These are phyloP conservation scores for Drosophila pseudotalamancana DNA, from an alignment of 2,888 invertebrate species.

Conservation along the genomic window DNA sequence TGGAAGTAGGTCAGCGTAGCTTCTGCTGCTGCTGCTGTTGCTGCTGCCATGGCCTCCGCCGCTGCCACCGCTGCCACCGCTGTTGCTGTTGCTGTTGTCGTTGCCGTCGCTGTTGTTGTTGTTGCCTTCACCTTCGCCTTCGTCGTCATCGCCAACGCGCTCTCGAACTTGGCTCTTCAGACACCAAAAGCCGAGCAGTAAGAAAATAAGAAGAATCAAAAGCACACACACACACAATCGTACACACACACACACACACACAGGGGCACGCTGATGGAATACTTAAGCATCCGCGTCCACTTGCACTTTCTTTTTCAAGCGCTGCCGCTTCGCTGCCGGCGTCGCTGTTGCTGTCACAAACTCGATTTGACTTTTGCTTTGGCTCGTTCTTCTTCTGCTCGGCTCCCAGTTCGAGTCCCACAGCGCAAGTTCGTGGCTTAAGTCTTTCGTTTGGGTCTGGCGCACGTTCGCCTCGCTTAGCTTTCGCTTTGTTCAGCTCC, in stretches of 20 bases:
- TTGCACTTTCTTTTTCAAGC: slow-evolving; percentile 83
- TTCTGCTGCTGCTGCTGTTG: slow-evolving; percentile 6
- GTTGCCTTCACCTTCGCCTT: slow-evolving; percentile 14
- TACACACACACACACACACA: slow-evolving; percentile 2
- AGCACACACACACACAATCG: slow-evolving; percentile 20
- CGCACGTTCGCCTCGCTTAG: slow-evolving; percentile 58
- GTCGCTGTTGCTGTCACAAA: slow-evolving; percentile 36
- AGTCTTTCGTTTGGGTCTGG: slow-evolving; percentile 72
- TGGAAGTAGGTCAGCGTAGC: slow-evolving; percentile 71
- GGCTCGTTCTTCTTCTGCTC: slow-evolving; percentile 64
- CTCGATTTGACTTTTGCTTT: slow-evolving; percentile 43
- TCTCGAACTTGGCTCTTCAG: slow-evolving; percentile 66
- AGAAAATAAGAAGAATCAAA: slow-evolving; percentile 58
- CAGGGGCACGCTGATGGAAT: slow-evolving; percentile 72
- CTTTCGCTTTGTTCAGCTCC: slow-evolving; percentile 65
- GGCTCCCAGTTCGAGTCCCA: slow-evolving; percentile 32
- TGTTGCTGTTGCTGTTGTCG: slow-evolving; percentile 4
- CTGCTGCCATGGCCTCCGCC: no score
- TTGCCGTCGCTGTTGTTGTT: slow-evolving; percentile 9
- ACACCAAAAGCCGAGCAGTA: slow-evolving; percentile 54
- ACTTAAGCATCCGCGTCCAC: slow-evolving; percentile 83
- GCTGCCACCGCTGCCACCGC: no score
- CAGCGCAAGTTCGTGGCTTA: slow-evolving; percentile 62
- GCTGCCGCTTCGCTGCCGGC: slow-evolving; percentile 38
- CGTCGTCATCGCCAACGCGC: slow-evolving; percentile 58